Evolutionary conservation across 2,797 vertebrate genomes (phyloP), one percentile per base, ranked within the genome.

Genomic region (Poeciliopsis presidionis): DNA sequence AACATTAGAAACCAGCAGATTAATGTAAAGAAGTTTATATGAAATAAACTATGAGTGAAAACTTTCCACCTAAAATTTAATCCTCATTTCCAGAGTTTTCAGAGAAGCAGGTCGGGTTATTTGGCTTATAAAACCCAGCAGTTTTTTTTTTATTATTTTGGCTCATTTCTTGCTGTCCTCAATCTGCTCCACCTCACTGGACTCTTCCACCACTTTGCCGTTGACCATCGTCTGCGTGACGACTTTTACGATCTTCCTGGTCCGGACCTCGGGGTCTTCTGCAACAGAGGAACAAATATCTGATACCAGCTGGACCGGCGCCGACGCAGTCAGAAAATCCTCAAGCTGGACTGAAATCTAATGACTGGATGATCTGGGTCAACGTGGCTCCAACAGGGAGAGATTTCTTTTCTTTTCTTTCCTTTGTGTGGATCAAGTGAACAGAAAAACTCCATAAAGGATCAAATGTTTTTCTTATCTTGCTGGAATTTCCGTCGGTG

Each of bases 171-270:
- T 95, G 53, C 77, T 87, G 59, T 96, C 95, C 73, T 96, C 95
- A 4, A 96, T 94, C 88, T 96, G 95, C 86, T 96, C 95, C 86
- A 96, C 95, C 84, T 96, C 95, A 14, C 96, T 97, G 70, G 94
- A 96, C 91, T 97, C 96, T 6, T 96, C 92, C 14, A 97, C 95
- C 88, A 97, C 95, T 81, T 96, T 96, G 16, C 96, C 96, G 28
- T 97, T 96, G 76, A 97, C 89, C 94, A 97, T 95, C 4, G 96
- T 97, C 91, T 97, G 96, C 22, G 96, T 97, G 76, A 97, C 96
- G 1, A 96, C 95, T 91, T 96, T 97, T 16, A 97, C 95, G 46
- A 97, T 97, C 92, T 96, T 97, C 90, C 96, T 95, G 77, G 96
- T 97, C 73, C 94, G 93, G 1, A 97, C 91, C 0, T 96, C 96